Base-by-base conservation (phyloP, 2,888 invertebrate species). In the Asteroscopus sphinx region DNA sequence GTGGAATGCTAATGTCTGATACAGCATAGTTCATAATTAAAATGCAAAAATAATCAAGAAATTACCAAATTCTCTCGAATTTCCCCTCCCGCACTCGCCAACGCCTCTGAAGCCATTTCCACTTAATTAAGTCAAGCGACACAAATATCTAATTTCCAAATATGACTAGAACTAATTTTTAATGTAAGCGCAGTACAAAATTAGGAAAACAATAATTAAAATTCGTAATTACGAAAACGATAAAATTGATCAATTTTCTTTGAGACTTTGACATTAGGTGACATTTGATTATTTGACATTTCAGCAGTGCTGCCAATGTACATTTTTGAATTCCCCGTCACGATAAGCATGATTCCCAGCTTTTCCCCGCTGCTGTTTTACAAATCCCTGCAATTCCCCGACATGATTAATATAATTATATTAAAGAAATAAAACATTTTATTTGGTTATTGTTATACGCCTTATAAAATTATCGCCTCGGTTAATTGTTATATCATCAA, bases 61-160 rank as follows among this genome's bases (percentile, higher is more conserved):
- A 46, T 85, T 88, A 93, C 93, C 90, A 93, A 88, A 83, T 93
- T 93, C 58, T 93, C 93, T 17, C 93, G 88, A 71, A 93, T 88
- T 82, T 90, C 89, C 51, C 71, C 81, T 40, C 84, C 86, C 52
- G 87, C 70, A 73, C 72, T 82, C 46, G 80, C 63, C 71, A 93
- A 65, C 41, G 87, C 77, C 42, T 92, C 93, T 41, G 91, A 77
- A 75, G 89, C 77, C 93, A 93, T 93, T 77, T 73, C 72, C 59
- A 71, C 53, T 48, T 41, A 32, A 35, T 46, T 48, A 28, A 30
- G 28, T 39, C 6, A 55, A 52, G 13, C 39, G 39, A 13, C 26
- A 47, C 21, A 11, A 45, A 21, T 52, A 35, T 39, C n/a, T 37
- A 25, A 44, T 36, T 33, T 13, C 30, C 15, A 57, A 54, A 12